Evolutionary conservation across 2,113 vertebrate species (phyloP), one percentile per base, ranked within the genome.

Genomic region (Bujurquina vittata): DNA sequence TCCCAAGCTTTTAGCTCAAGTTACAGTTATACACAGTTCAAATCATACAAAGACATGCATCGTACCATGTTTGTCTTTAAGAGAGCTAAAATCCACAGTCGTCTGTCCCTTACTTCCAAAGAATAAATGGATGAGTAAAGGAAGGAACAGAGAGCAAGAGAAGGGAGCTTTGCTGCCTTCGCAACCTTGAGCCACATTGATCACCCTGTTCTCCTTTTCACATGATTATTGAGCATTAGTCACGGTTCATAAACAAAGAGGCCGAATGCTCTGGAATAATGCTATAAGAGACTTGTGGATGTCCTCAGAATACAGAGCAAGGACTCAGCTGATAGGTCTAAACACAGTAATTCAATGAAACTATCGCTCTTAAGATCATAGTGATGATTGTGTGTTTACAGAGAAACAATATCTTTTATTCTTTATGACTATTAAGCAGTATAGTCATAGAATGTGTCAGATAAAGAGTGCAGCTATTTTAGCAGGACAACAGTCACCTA

Each of bases 201-300:
- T 91, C 80, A 81, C 60, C 80, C 33, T 1, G 4, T 73, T 87
- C 69, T 80, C 37, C 3, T 80, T 86, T 49, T 84, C 77, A 89
- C 72, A 89, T 87, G 69, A 87, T 91, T 85, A 92, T 86, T 83
- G 77, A 84, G 75, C 69, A 74, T 93, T 89, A 89, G 87, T 87
- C 74, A 85, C 4, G 18, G 75, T 84, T 88, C 84, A 88, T 84
- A 81, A 87, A 77, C 83, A 91, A 87, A 83, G 82, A 83, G 52
- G 80, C 59, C 2, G 2, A 83, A 77, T 49, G 61, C n/a, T 17
- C 26, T 54, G 67, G 18, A 88, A 85, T 78, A 37, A 83, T 85
- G 73, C 73, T 40, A 7, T 69, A 35, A 83, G 58, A 88, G 69
- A 87, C 57, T 43, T 46, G 17, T 35, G 83, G 63, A 59, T 80